phyloP scores from a whole-genome alignment of 2,888 invertebrate species.

The Netelia inedita region DNA sequence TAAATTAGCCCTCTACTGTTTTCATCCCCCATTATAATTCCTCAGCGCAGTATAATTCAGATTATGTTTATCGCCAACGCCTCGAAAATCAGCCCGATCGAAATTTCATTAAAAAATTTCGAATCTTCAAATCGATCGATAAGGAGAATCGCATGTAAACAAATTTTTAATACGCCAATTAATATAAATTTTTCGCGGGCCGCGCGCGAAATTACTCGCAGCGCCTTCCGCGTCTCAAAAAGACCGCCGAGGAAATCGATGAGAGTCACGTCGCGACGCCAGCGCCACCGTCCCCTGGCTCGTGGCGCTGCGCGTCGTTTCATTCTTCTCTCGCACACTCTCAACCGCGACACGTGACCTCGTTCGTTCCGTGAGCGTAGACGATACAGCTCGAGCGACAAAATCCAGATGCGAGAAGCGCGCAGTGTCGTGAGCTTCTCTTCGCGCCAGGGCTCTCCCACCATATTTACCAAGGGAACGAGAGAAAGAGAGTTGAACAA shows the following conservation, averaged over 20 bases:
- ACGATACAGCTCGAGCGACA: constrained; percentile 6
- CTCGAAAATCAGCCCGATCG: no score
- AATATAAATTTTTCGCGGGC: no score
- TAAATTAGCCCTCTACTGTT: no score
- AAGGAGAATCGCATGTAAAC: not conserved
- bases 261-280: constrained; percentile 31
- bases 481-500: constrained; percentile 20
- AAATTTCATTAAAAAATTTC: no score
- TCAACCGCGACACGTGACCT: constrained; percentile 35
- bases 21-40: no score
- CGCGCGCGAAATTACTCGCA: not conserved
- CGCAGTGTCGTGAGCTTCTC: constrained; percentile 49
- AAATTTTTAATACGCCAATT: not conserved
- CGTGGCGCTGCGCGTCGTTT: not conserved
- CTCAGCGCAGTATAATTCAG: no score
- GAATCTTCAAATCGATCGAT: no score
- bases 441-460: not conserved
- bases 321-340: constrained; percentile 2
- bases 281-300: constrained; percentile 18
- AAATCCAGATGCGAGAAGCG: constrained; percentile 20
- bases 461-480: not conserved
- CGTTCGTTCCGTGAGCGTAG: constrained; percentile 30
- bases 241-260: constrained; percentile 53
- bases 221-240: constrained; percentile 36
- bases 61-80: no score